Evolutionary conservation across 2,888 invertebrate genomes (phyloP).

Genomic region (Ctena decussata): DNA sequence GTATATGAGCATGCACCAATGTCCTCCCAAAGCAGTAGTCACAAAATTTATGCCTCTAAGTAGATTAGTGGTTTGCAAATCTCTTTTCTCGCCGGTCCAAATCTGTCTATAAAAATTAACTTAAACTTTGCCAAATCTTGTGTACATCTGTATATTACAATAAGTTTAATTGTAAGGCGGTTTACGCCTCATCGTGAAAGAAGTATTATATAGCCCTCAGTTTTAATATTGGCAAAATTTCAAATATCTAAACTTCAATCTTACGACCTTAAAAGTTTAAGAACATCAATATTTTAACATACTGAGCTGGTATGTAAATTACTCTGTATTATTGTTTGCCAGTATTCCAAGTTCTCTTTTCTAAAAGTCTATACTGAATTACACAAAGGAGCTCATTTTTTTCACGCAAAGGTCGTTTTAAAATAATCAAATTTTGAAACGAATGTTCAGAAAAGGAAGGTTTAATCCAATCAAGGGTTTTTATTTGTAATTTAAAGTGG

Average conservation of each 20-base stretch:
- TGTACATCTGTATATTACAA: not conserved
- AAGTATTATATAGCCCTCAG: conserved; percentile 3
- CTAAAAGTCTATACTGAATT: not conserved
- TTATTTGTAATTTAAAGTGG: not conserved
- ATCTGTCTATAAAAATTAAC: not conserved
- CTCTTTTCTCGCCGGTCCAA: not conserved
- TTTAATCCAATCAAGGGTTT: not conserved
- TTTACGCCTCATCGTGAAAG: not conserved
- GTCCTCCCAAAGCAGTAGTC: too few species aligned
- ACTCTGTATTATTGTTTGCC: not conserved
- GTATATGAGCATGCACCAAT: too few species aligned
- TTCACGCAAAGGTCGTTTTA: not conserved
- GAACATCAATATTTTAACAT: not conserved
- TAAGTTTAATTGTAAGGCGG: not conserved
- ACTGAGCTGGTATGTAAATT: conserved; percentile 2
- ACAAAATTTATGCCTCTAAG: not conserved
- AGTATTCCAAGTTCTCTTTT: not conserved
- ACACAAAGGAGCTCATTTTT: not conserved
- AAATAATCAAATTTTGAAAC: not conserved
- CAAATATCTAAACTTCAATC: conserved; percentile 1
- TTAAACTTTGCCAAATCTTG: not conserved
- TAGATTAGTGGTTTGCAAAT: not conserved
- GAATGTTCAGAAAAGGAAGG: not conserved
- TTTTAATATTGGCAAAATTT: conserved; percentile 2
- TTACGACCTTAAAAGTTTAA: not conserved